These are phyloP conservation scores for Penaeus chinensis DNA, from an alignment of 1,140 invertebrate genomes.

Conservation along the genomic window DNA sequence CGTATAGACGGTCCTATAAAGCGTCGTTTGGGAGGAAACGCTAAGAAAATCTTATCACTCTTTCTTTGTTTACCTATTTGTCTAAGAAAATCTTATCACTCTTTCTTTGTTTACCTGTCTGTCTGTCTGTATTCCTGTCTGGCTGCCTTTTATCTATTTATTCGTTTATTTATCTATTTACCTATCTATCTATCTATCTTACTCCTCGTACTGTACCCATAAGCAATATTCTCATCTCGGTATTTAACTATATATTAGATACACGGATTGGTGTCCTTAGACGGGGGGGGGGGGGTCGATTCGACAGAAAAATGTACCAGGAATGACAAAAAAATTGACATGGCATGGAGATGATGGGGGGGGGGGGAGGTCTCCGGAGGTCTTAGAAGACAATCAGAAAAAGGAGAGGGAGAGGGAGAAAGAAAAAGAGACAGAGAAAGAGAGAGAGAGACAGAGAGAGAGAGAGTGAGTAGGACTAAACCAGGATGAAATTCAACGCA, in stretches of 20 bases:
- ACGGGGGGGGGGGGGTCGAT: too few relatives aligned
- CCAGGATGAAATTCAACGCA: too few relatives aligned
- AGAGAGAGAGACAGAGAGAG: too few relatives aligned
- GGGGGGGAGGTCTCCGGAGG: not conserved
- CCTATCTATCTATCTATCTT: conserved; percentile 51
- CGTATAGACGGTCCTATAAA: too few relatives aligned
- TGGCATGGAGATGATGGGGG: not conserved
- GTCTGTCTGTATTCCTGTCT: conserved; percentile 22
- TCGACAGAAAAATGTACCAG: too few relatives aligned
- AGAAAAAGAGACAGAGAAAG: not conserved
- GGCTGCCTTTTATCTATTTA: conserved; percentile 15
- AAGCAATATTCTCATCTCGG: not conserved
- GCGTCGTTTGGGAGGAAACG: not conserved
- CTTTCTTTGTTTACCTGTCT: not conserved
- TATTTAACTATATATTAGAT: too few relatives aligned
- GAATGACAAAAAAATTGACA: not conserved
- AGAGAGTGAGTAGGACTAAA: too few relatives aligned
- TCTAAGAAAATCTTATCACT: not conserved
- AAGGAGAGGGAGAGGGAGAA: not conserved
- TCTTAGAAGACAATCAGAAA: not conserved
- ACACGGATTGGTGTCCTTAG: too few relatives aligned
- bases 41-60: not conserved
- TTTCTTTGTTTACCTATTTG: not conserved
- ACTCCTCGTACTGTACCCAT: not conserved
- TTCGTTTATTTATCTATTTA: conserved; percentile 24